phyloP scores from a whole-genome alignment of 2,797 vertebrate genomes.

The Manis pentadactyla region DNA sequence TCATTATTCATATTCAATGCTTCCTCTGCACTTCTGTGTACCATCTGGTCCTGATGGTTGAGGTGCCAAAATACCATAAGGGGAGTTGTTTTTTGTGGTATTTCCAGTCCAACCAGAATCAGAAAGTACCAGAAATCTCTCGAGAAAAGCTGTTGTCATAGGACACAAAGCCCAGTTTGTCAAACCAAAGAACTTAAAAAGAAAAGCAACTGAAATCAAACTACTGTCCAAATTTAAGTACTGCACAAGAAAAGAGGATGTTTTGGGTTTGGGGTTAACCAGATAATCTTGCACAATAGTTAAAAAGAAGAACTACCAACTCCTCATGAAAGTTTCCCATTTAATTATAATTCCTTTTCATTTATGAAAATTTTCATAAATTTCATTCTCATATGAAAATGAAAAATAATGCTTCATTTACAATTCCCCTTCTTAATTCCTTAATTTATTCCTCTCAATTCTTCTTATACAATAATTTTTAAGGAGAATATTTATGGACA shows the following conservation, averaged over 20 bases:
- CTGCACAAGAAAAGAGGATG: not conserved
- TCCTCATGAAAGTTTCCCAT: not conserved
- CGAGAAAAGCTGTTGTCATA: conserved; percentile 80
- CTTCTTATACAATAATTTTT: not conserved
- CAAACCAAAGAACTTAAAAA: conserved; percentile 65
- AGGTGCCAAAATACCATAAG: conserved; percentile 84
- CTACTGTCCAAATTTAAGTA: conserved; percentile 60
- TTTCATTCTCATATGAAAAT: no score
- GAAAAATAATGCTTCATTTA: no score
- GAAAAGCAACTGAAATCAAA: conserved; percentile 69
- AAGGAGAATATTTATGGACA: not conserved
- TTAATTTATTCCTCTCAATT: not conserved
- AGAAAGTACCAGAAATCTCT: conserved; percentile 81
- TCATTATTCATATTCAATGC: conserved; percentile 80
- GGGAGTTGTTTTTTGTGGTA: conserved; percentile 84
- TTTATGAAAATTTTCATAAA: no score
- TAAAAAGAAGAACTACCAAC: not conserved
- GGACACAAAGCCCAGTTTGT: conserved; percentile 73
- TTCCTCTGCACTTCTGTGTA: conserved; percentile 82
- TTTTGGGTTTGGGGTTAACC: conserved; percentile 37
- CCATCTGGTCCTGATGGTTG: conserved; percentile 82
- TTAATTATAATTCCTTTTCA: not conserved
- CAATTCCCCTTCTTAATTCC: not conserved
- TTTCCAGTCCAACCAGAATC: conserved; percentile 83
- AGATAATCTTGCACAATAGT: not conserved